Evolutionary conservation across 2,797 vertebrate genomes (phyloP).

Genomic region (Artibeus lituratus): DNA sequence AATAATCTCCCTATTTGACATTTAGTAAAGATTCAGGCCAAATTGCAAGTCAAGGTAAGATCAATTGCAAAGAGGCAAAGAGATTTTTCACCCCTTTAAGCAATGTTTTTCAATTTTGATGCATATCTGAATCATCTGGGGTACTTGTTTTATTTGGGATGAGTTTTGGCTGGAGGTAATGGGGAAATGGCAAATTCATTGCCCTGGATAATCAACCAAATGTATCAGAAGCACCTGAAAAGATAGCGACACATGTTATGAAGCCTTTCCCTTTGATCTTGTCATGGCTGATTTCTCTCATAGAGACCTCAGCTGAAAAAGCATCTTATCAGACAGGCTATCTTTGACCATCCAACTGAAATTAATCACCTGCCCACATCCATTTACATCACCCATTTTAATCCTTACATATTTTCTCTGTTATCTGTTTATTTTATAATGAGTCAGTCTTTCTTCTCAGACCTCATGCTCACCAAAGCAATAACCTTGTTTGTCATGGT

Average conservation of each 20-base stretch:
- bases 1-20: neutral
- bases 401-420: neutral
- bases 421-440: neutral
- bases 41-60: neutral
- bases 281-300: neutral
- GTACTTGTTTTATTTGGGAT: neutral
- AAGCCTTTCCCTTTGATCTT: neutral
- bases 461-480: neutral
- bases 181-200: neutral
- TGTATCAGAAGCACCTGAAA: neutral
- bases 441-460: neutral
- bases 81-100: neutral
- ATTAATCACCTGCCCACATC: neutral
- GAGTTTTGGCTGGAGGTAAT: neutral
- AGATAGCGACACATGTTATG: neutral
- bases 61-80: neutral
- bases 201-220: neutral
- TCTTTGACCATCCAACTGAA: neutral
- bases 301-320: neutral
- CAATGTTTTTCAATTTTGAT: neutral
- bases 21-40: neutral
- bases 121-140: neutral
- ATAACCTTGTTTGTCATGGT: neutral
- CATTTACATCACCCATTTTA: neutral
- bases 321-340: neutral